A percentile compares a stretch with the other conserved stretches of the same genome.
These are phyloP conservation scores for Drosophila vallismaia DNA, from an alignment of 2,888 invertebrate species.

Conservation along the genomic window DNA sequence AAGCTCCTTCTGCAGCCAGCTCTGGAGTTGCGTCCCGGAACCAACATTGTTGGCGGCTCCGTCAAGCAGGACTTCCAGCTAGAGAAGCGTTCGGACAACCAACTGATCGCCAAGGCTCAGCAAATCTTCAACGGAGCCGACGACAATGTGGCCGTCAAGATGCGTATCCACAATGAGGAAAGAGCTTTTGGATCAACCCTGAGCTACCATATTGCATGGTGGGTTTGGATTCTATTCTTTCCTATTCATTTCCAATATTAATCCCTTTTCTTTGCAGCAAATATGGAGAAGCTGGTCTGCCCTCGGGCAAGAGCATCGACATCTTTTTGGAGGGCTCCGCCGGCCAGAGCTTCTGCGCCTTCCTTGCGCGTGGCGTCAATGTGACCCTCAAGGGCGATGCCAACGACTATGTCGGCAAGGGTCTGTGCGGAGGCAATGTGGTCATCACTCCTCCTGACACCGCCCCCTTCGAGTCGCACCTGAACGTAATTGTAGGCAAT, in stretches of 20 bases:
- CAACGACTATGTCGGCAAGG: slow-evolving; percentile 98
- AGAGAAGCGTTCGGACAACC: slow-evolving; percentile 93
- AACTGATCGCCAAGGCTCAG: slow-evolving; percentile 89
- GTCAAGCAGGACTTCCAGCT: slow-evolving; percentile 93
- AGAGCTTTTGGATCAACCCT: slow-evolving; percentile 97
- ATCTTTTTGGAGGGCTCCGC: slow-evolving; percentile 95
- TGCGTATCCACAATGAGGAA: slow-evolving; percentile 95
- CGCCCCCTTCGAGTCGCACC: slow-evolving; percentile 93
- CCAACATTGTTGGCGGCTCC: slow-evolving; percentile 95
- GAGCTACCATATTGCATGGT: slow-evolving; percentile 95
- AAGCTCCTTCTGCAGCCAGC: slow-evolving; percentile 95
- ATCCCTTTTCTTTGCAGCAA: slow-evolving; percentile 86
- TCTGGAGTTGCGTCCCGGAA: slow-evolving; percentile 93
- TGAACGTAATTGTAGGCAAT: slow-evolving; percentile 99
- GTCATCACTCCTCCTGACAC: slow-evolving; percentile 95
- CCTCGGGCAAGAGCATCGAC: slow-evolving; percentile 90
- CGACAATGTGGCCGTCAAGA: slow-evolving; percentile 88
- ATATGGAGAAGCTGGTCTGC: slow-evolving; percentile 94
- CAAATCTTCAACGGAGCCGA: slow-evolving; percentile 90
- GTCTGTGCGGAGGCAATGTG: slow-evolving; percentile 97
- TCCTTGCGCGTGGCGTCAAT: slow-evolving; percentile 94
- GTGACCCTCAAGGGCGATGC: slow-evolving; percentile 98
- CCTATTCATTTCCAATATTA: no score
- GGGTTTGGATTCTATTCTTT: background rate
- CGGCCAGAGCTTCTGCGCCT: slow-evolving; percentile 99